Evolutionary conservation across 2,113 vertebrate genomes (phyloP), one percentile per base, ranked within the genome.

Genomic region (Paradoxurus hermaphroditus): DNA sequence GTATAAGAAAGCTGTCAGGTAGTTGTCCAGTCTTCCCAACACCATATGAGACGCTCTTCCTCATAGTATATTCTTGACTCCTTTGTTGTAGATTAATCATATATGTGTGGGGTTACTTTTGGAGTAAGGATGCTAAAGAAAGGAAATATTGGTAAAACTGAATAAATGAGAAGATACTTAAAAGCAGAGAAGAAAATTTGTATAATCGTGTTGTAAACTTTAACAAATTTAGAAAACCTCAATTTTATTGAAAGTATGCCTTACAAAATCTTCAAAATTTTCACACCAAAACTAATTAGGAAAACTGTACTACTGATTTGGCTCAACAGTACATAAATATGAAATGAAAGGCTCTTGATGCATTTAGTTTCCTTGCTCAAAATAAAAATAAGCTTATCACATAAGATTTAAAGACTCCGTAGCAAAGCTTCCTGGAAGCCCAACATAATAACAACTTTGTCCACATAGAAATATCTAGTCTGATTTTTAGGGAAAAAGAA

Each of bases 351-450:
- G 0, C 12, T 67, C 29, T 85, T 59, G 25, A 56, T 91, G 39
- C 9, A 84, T 91, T 85, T 94, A 83, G 65, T 85, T 93, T 94
- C 7, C 21, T 86, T 89, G 89, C 27, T 44, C 6, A 96, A 93
- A 93, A 94, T 59, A 46, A 94, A 86, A 70, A 27, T 31, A 81
- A 59, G 16, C 39, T 79, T 67, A 97, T 86, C 11, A 41, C 12
- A 72, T 39, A 93, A 93, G 46, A 97, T 92, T 92, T 89, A 94
- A 96, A 94, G 72, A 83, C 16, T n/a, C 21, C 83, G 8, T 49
- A 83, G 90, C 29, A 62, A 93, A 96, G 5, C 49, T 91, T 65
- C 39, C 41, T 63, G 16, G 27, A 95, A 88, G 36, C 3, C 11
- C 8, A 65, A 18, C n/a, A 46, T 39, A 89, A 83, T 90, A 16